Evolutionary conservation across 2,888 invertebrate species (phyloP).

Genomic region (Meandrusa payeni): DNA sequence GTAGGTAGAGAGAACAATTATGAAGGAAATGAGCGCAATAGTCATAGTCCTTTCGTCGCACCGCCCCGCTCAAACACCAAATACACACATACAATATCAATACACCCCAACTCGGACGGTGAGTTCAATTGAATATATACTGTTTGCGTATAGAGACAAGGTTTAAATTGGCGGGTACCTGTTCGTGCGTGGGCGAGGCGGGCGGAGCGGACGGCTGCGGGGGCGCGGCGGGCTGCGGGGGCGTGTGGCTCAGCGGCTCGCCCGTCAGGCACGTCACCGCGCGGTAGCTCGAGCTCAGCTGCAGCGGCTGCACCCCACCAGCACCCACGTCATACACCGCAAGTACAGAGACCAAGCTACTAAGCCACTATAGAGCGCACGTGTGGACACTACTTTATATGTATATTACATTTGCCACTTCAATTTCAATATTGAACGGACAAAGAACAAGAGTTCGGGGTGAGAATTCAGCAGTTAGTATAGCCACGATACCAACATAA

Average conservation of each 20-base stretch:
- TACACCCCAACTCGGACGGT: neutral
- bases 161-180: slow-evolving; percentile 24
- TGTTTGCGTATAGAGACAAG: slow-evolving; percentile 25
- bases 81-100: slow-evolving; percentile 9
- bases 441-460: no score
- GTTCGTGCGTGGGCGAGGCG: slow-evolving; percentile 23
- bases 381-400: no score
- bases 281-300: slow-evolving; percentile 55
- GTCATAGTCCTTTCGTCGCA: neutral
- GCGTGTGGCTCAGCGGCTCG: slow-evolving; percentile 32
- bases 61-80: slow-evolving; percentile 11
- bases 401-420: no score
- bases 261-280: slow-evolving; percentile 55
- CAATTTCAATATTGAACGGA: no score
- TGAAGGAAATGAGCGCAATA: no score
- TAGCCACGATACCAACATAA: no score
- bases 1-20: no score
- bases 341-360: slow-evolving; percentile 9
- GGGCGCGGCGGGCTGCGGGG: slow-evolving; percentile 27
- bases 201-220: slow-evolving; percentile 24
- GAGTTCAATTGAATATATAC: slow-evolving; percentile 26
- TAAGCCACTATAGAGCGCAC: no score
- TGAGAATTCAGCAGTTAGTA: no score
- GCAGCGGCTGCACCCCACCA: slow-evolving; percentile 60
- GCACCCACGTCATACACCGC: slow-evolving; percentile 7